Evolutionary conservation across 2,113 vertebrate genomes (phyloP).

Genomic region (Lepus timidus): DNA sequence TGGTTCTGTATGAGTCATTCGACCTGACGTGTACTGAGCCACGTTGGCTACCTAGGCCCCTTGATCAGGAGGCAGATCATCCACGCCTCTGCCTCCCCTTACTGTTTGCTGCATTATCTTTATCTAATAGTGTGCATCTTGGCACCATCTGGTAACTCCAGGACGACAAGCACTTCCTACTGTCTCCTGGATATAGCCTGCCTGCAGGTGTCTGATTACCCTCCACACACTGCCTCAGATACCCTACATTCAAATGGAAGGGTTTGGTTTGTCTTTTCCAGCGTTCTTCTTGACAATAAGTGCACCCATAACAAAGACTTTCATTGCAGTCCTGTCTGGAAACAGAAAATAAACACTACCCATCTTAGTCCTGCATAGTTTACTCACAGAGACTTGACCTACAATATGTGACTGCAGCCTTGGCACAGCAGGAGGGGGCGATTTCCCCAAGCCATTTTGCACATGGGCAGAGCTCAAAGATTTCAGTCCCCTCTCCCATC

Average conservation of each 20-base stretch:
- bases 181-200: neutral
- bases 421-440: accelerated
- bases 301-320: accelerated
- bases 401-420: neutral
- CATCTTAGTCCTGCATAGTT: neutral
- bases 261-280: too few relatives aligned
- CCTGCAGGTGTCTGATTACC: constrained; percentile 69
- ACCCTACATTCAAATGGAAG: accelerated
- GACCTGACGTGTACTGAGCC: neutral
- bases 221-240: constrained; percentile 1
- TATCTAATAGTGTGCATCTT: constrained; percentile 77
- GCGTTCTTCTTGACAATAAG: too few relatives aligned
- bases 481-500: too few relatives aligned
- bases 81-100: constrained; percentile 50
- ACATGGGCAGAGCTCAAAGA: accelerated
- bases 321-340: neutral
- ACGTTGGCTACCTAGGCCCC: constrained; percentile 59
- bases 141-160: constrained; percentile 71
- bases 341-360: neutral
- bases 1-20: accelerated
- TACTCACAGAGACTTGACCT: neutral
- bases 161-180: constrained; percentile 78
- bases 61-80: constrained; percentile 56
- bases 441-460: neutral
- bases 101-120: constrained; percentile 73